Evolutionary conservation across 2,888 invertebrate species (phyloP).

Genomic region (Heliconius charithonia): DNA sequence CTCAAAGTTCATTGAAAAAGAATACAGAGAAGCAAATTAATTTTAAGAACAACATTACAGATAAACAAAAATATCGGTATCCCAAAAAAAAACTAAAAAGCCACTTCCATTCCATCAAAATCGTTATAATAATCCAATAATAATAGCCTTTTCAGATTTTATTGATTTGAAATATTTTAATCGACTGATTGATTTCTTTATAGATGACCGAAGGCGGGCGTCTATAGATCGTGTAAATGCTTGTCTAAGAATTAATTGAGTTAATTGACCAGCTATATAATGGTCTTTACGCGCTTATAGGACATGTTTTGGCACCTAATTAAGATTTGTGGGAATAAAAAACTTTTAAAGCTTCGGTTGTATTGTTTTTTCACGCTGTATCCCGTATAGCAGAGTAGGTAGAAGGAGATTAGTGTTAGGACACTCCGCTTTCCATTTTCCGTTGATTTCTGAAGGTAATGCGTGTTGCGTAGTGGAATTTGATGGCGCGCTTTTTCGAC

Average conservation of each 20-base stretch:
- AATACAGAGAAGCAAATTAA: too few species aligned
- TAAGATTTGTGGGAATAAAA: slow-evolving; percentile 71
- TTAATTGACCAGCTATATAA: slow-evolving; percentile 76
- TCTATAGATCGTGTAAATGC: slow-evolving; percentile 75
- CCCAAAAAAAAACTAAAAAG: neutral
- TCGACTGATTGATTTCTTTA: slow-evolving; percentile 83
- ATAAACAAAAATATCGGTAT: neutral
- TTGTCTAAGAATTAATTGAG: slow-evolving; percentile 76
- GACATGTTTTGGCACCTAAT: slow-evolving; percentile 79
- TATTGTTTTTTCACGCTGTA: too few species aligned
- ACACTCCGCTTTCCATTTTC: too few species aligned
- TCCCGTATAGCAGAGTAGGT: too few species aligned
- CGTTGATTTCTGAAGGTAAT: too few species aligned
- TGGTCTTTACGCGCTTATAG: slow-evolving; percentile 73
- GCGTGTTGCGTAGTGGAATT: too few species aligned
- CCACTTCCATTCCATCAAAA: slow-evolving; percentile 58
- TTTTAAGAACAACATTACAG: too few species aligned
- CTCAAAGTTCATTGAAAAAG: too few species aligned
- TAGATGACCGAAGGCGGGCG: slow-evolving; percentile 70
- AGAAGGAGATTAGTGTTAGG: too few species aligned
- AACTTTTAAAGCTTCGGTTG: neutral
- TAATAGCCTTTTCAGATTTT: slow-evolving; percentile 78
- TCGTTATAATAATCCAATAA: slow-evolving; percentile 58
- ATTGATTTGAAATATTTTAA: slow-evolving; percentile 84
- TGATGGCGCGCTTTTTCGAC: too few species aligned